Percentiles rank a stretch among this genome's conserved stretches.
phyloP scores from a whole-genome alignment of 1,140 invertebrate genomes.

The Ceratina australensis region DNA sequence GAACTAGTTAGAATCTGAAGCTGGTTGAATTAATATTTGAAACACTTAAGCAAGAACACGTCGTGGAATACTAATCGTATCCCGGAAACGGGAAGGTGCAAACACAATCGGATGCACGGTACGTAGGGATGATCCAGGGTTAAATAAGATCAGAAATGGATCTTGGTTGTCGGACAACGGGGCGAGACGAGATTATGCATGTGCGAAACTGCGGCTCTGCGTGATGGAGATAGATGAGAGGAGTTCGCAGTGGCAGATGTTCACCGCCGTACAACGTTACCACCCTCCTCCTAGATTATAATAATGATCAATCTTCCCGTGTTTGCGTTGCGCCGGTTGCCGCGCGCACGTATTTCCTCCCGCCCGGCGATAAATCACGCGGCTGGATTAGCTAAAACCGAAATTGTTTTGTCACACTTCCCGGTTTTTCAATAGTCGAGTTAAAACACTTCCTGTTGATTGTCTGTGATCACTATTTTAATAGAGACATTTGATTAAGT shows the following conservation, averaged over 20 bases:
- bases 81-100: conserved; percentile 1
- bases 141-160: conserved; percentile 32
- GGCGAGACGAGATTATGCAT: conserved; percentile 20
- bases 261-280: conserved; percentile 2
- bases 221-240: conserved; percentile 46
- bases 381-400: conserved; percentile 13
- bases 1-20: too few species aligned
- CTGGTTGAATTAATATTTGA: background rate
- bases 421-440: too few species aligned
- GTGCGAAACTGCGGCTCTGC: conserved; percentile 32
- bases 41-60: background rate
- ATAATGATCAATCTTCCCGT: conserved; percentile 50
- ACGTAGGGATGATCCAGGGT: background rate
- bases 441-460: background rate
- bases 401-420: conserved; percentile 30
- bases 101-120: background rate
- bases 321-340: background rate
- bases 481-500: too few species aligned
- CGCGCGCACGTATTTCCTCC: conserved; percentile 20
- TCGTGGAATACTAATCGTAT: background rate
- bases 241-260: conserved; percentile 49
- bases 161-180: conserved; percentile 23
- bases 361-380: conserved; percentile 32
- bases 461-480: too few species aligned
- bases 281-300: conserved; percentile 37